Evolutionary conservation across 2,888 invertebrate species (phyloP).

Genomic region (Selenia dentaria): DNA sequence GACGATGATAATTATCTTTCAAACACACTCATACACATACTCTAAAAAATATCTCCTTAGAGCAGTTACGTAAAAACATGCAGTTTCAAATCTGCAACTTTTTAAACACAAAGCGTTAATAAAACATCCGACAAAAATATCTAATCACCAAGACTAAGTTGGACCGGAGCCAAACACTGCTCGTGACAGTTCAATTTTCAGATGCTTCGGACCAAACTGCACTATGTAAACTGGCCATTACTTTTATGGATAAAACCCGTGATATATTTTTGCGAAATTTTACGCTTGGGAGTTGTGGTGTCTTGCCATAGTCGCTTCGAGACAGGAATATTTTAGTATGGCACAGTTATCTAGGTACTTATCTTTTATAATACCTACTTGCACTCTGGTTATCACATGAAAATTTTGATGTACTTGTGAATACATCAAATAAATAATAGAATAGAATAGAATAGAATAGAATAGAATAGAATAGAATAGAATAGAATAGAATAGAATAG

Average conservation of each 20-base stretch:
- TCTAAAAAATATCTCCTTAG: too few species aligned
- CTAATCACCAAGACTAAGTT: constrained; percentile 47
- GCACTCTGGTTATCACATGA: too few species aligned
- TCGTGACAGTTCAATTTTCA: constrained; percentile 60
- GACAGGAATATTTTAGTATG: background rate
- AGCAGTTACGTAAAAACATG: too few species aligned
- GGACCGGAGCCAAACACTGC: constrained; percentile 50
- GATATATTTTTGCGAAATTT: background rate
- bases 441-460: too few species aligned
- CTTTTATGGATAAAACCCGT: constrained; percentile 3
- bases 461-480: too few species aligned
- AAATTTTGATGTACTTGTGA: too few species aligned
- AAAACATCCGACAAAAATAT: constrained; percentile 40
- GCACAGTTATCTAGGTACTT: too few species aligned
- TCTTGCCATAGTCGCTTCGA: background rate
- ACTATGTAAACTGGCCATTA: constrained; percentile 19
- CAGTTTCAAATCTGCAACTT: background rate
- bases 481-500: too few species aligned
- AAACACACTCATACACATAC: too few species aligned
- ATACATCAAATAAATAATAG: too few species aligned
- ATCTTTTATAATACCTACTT: too few species aligned
- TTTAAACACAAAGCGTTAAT: background rate
- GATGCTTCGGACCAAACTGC: constrained; percentile 29
- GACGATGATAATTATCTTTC: too few species aligned
- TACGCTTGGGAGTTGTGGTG: background rate